Conservation (phyloP, 2,797 vertebrate species). For the Pantherophis vulpinus region DNA sequence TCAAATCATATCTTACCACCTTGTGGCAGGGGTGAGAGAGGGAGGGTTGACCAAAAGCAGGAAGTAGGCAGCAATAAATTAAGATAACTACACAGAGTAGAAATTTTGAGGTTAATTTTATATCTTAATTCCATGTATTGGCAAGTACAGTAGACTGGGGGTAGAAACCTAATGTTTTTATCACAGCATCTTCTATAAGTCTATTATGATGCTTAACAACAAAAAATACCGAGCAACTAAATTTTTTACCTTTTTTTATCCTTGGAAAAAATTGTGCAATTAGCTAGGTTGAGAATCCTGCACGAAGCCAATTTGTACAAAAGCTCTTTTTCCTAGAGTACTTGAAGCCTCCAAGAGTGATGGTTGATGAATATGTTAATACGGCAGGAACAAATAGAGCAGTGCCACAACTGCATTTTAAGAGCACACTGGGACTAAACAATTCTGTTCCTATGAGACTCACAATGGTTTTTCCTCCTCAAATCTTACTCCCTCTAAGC, state of each 20-base stretch:
- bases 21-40: neutral
- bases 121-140: neutral
- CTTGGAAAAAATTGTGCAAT: neutral
- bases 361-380: conserved; percentile 7
- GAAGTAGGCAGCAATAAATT: neutral
- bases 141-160: neutral
- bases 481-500: conserved; percentile 30
- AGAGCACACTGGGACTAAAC: conserved; percentile 40
- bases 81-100: neutral
- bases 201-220: neutral
- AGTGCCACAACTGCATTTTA: neutral
- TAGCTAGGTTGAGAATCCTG: neutral
- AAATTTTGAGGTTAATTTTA: neutral
- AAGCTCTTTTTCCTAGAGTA: neutral
- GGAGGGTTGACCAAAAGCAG: neutral
- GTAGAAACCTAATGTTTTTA: neutral
- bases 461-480: conserved; percentile 16
- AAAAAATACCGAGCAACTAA: neutral
- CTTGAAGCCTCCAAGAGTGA: conserved; percentile 30
- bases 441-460: conserved; percentile 26
- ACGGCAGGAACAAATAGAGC: neutral
- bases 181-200: neutral
- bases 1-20: neutral
- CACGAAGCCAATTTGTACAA: rapidly evolving
- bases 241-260: neutral